Base-by-base conservation (phyloP, 1,140 invertebrate species). In the Homalodisca vitripennis region DNA sequence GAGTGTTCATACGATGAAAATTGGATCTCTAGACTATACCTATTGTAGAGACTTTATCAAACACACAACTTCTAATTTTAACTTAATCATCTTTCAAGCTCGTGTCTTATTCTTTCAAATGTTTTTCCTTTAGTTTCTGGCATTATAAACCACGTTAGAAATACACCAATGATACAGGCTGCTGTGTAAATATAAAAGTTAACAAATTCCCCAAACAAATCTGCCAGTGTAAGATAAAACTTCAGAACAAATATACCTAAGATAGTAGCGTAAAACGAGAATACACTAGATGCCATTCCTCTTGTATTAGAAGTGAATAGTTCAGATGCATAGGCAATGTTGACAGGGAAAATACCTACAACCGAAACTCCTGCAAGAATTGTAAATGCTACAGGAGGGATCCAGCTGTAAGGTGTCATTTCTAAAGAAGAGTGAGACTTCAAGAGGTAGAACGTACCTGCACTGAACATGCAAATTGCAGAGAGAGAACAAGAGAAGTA, bases 51-150 rank as follows among this genome's bases (percentile, higher is more conserved):
- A n/a, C n/a, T n/a, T n/a, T n/a, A n/a, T n/a, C n/a, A n/a, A n/a
- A n/a, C n/a, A n/a, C n/a, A n/a, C n/a, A n/a, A n/a, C n/a, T n/a
- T n/a, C n/a, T 41, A 17, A 41, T 41, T 10, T 41, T 17, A 41
- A 10, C 34, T 41, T 6, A 17, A 41, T 10, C 6, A 41, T 41
- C 34, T 17, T 29, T 60, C 3, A 26, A 60, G 55, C 14, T 32
- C 68, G 30, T 26, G 14, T 46, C 71, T 70, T n/a, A 74, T 71
- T 65, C 70, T 63, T 22, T 48, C 70, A 2, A 93, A 84, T 0
- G 88, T 87, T 77, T 90, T 92, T 10, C 90, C 90, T 79, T 94
- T 94, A 0, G 92, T 95, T 80, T 95, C 92, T 0, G 92, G 91
- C 22, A 93, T 81, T 41, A 84, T 82, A 2, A 84, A 79, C 27